Percentiles rank a stretch among this genome's conserved stretches.
These are phyloP conservation scores for Herpetotheres cachinnans DNA, from an alignment of 2,113 vertebrate genomes.

Conservation along the genomic window DNA sequence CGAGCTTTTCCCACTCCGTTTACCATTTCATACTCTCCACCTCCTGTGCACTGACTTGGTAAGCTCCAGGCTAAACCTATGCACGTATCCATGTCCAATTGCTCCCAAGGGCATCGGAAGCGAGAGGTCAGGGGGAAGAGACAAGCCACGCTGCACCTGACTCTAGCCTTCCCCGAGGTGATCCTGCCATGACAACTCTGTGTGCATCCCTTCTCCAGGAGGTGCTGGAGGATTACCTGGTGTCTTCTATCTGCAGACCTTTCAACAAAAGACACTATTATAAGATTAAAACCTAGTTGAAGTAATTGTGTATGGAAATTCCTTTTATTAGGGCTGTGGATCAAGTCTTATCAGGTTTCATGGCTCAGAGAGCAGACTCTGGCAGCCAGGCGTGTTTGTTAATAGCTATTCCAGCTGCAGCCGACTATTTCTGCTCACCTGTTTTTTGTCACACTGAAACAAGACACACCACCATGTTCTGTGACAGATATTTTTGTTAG, in stretches of 20 bases:
- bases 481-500: not conserved
- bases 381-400: not conserved
- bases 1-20: not conserved
- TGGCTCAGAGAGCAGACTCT: not conserved
- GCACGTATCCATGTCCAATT: fast-evolving
- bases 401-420: not conserved
- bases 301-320: not conserved
- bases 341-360: not conserved
- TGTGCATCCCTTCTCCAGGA: not conserved
- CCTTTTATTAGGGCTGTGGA: not conserved
- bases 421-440: not conserved
- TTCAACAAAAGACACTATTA: not conserved
- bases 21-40: not conserved
- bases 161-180: not conserved
- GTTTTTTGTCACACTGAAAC: not conserved
- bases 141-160: not conserved
- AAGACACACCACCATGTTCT: not conserved
- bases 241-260: not conserved
- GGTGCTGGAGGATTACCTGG: not conserved
- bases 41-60: not conserved
- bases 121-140: not conserved
- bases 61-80: not conserved
- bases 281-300: not conserved
- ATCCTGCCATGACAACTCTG: fast-evolving
- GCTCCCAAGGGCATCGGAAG: not conserved